Base-by-base conservation (phyloP, 2,797 vertebrate genomes). In the Nyctalus aviator region DNA sequence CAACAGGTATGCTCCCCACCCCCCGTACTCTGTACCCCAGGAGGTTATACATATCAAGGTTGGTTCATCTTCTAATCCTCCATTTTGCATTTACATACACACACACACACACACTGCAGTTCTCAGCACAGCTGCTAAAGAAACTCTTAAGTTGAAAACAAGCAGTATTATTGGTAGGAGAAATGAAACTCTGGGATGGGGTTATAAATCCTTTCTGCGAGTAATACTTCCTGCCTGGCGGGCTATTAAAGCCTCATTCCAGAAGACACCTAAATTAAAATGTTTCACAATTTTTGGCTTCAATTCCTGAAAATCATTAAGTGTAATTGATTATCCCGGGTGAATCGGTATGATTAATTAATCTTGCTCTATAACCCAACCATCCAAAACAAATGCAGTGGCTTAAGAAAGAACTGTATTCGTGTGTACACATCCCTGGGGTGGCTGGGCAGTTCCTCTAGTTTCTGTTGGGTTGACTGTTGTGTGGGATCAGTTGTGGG, bases 251-350 rank as follows among this genome's bases (percentile, higher is more conserved):
- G 20, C 81, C 10, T 92, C 50, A 50, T 64, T 71, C 23, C 20
- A 84, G 83, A 91, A 73, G 66, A 72, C 27, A 44, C 46, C 59
- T 32, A 79, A 82, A 86, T 79, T 79, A 86, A 93, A 94, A 73
- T 85, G 66, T 71, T 90, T 88, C 32, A 90, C 25, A 48, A 13
- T 93, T 88, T 88, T 69, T 88, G 71, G 20, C 66, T 93, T 91
- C 53, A 71, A 0, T 91, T 94, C 44, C 76, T 95, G 48, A 75
- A 46, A 90, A 83, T 46, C 32, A 21, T 86, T 55, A 37, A 85
- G 89, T 73, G 30, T 78, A 48, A 44, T 86, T 83, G 46, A 68
- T 82, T 50, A 82, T 90, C 71, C 35, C 17, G 66, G 23, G 62
- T 71, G 14, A 93, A 64, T 46, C 81, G n/a, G 44, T 77, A 2